Evolutionary conservation across 2,797 vertebrate species (phyloP), one percentile per base, ranked within the genome.

Genomic region (Danionella dracula): DNA sequence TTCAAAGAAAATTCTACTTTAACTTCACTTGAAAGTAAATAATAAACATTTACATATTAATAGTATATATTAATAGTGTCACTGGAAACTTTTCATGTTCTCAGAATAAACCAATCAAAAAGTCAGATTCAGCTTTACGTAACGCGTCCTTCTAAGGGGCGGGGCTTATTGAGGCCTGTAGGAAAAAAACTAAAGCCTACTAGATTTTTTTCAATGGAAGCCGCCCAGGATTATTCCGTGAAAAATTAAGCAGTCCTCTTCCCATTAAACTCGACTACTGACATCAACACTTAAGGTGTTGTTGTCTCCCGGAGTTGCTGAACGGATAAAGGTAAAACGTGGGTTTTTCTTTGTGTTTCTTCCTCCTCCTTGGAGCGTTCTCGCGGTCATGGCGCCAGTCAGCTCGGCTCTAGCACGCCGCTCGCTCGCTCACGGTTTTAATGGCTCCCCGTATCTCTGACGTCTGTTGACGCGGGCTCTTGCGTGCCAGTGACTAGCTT

Each of bases 381-480:
- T 42, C 53, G 56, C 21, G 15, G 53, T 57, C 64, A 91, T 90
- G 90, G 90, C 89, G 89, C 82, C 84, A 64, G 81, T 68, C 55
- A 77, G 83, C 74, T 66, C 81, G 64, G 41, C 44, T 56, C 13
- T 66, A 38, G 84, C 80, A 81, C n/a, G n/a, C n/a, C n/a, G n/a
- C 75, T 85, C 72, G 79, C 80, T 27, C 23, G 23, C 79, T 83
- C 82, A 84, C 83, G 85, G 83, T 84, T 70, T 75, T 88, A 89
- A 89, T 90, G 88, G 89, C 84, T 88, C 84, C 85, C 79, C 84
- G 88, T 82, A 83, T 83, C 87, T 88, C 90, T 91, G 90, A 91
- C 90, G 90, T 90, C 85, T 90, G 78, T 90, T 88, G 90, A 91
- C 89, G 89, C 89, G 88, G 78, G 83, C 78, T 85, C 77, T 87